Evolutionary conservation across 2,888 invertebrate species (phyloP), one percentile per base, ranked within the genome.

Genomic region (Tribolium freemani): DNA sequence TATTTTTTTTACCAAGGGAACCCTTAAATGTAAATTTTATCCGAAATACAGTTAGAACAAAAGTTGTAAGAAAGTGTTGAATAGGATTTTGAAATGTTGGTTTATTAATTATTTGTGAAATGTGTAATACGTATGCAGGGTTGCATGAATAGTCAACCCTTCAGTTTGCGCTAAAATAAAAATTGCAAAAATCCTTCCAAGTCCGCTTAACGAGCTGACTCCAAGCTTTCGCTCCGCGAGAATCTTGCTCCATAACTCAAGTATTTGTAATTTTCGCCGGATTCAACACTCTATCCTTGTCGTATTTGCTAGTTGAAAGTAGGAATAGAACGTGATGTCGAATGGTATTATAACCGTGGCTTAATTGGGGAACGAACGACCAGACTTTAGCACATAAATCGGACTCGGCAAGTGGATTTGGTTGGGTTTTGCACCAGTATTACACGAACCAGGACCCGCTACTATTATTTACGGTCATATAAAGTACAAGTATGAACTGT

Each of bases 401-500:
- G 74, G 74, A 72, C 71, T 70, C 71, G 67, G 64, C 73, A 71
- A 75, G 74, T 74, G 74, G 75, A 77, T 76, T 77, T 75, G 60
- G 70, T 70, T 64, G 69, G 72, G 72, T 75, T 60, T 64, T 54
- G 71, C 61, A 72, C 60, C 73, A 56, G 75, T 60, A 74, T 75
- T 75, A 72, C 73, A 71, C 30, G 69, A 71, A 61, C 68, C 66
- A 64, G 67, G 60, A 48, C 56, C 26, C 38, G 71, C 71, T 69
- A 50, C 60, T 73, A 74, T 76, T 77, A 77, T 77, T 77, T 76
- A 77, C 75, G 72, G 64, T 38, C 69, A 51, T 71, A 77, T 77
- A 77, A 77, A 75, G 70, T 75, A 77, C 74, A 74, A 76, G 75
- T 72, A 75, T 73, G 75, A 74, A 76, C 77, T 77, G 75, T 75